A percentile compares a stretch with the other conserved stretches of the same genome.
These are phyloP conservation scores for Syngnathus typhle DNA, from an alignment of 2,113 vertebrate species.

Conservation along the genomic window DNA sequence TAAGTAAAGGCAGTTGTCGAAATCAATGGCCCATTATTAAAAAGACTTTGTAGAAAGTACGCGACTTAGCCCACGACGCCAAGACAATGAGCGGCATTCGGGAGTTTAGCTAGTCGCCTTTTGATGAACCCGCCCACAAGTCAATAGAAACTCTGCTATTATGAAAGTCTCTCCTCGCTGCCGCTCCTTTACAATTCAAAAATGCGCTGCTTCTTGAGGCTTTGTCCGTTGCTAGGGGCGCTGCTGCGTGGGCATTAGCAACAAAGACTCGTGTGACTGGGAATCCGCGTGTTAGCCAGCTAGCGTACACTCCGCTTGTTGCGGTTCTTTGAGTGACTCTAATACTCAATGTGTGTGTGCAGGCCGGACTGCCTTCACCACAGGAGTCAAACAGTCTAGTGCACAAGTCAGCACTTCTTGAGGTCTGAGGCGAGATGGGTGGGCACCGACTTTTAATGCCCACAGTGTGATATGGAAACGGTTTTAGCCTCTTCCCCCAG, in stretches of 20 bases:
- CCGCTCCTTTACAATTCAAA: conserved; percentile 54
- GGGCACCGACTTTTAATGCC: conserved; percentile 5
- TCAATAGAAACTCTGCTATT: conserved; percentile 11
- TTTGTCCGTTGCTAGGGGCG: conserved; percentile 42
- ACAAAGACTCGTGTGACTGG: conserved; percentile 19
- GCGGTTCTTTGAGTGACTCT: background rate
- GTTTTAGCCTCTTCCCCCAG: background rate
- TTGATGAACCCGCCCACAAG: conserved; percentile 15
- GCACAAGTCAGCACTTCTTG: conserved; percentile 47
- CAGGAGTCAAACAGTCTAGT: conserved; percentile 41
- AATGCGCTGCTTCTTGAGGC: conserved; percentile 33
- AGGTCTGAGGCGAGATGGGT: conserved; percentile 30
- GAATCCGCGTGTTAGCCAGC: background rate
- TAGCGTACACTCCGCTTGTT: conserved; percentile 7
- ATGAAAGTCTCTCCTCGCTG: conserved; percentile 52
- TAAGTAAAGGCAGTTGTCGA: background rate
- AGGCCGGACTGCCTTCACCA: conserved; percentile 30
- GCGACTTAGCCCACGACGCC: background rate
- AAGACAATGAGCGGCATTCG: background rate
- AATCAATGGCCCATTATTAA: background rate
- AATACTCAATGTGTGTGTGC: background rate
- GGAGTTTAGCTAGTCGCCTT: background rate
- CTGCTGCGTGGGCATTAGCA: conserved; percentile 43
- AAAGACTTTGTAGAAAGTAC: background rate
- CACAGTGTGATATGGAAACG: background rate